Percentiles rank a stretch among this genome's conserved stretches.
Evolutionary conservation across 1,140 invertebrate genomes (phyloP).

Genomic region (Mesaphorura yosii): DNA sequence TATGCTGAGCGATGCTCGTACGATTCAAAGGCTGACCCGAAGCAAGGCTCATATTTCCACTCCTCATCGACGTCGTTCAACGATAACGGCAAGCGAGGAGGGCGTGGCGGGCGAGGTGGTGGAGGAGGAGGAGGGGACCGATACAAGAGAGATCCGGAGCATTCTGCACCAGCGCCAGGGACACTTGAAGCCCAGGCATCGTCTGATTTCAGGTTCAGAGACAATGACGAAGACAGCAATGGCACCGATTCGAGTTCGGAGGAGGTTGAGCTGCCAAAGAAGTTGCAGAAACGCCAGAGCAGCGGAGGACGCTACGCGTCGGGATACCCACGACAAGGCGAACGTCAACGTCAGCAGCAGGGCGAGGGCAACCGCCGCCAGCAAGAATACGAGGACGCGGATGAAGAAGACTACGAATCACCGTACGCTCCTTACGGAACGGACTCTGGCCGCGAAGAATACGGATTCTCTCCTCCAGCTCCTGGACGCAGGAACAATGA

Average conservation of each 20-base stretch:
- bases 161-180: not conserved
- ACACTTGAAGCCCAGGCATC: too few relatives aligned
- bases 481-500: slow-evolving; percentile 4
- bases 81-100: slow-evolving; percentile 21
- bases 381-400: not conserved
- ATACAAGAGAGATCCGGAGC: not conserved
- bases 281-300: slow-evolving; percentile 16
- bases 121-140: slow-evolving; percentile 2
- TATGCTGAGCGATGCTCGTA: slow-evolving; percentile 29
- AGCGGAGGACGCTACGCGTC: slow-evolving; percentile 4
- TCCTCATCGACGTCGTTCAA: slow-evolving; percentile 26
- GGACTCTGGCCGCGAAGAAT: not conserved
- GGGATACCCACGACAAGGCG: not conserved
- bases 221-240: too few relatives aligned
- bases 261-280: slow-evolving; percentile 13
- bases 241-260: too few relatives aligned
- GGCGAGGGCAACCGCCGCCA: not conserved
- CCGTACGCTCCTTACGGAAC: too few relatives aligned
- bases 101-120: slow-evolving; percentile 7
- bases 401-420: too few relatives aligned
- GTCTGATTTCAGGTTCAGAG: too few relatives aligned
- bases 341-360: not conserved
- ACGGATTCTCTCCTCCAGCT: not conserved
- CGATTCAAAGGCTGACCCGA: slow-evolving; percentile 28
- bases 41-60: slow-evolving; percentile 20